Conservation (phyloP, 1,140 invertebrate genomes). For the Colletes gigas region DNA sequence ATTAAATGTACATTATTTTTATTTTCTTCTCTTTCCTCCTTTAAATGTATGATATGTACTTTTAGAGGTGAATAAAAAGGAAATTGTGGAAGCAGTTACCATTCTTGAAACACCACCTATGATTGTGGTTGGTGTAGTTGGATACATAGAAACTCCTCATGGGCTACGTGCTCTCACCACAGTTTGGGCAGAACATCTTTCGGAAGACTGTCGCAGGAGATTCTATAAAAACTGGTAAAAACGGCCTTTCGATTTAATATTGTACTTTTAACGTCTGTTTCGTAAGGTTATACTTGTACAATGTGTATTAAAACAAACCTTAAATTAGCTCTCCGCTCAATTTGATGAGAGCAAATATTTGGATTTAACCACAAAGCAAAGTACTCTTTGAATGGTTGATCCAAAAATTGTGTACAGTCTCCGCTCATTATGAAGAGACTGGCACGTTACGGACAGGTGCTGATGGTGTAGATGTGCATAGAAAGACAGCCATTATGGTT, state of each 20-base stretch:
- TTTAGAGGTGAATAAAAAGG: constrained; percentile 99
- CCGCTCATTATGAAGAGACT: constrained; percentile 72
- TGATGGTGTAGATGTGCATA: not conserved
- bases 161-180: constrained; percentile 96
- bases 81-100: constrained; percentile 99
- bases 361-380: constrained; percentile 57
- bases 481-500: constrained; percentile 56
- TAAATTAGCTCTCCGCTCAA: constrained; percentile 73
- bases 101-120: constrained; percentile 99
- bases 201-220: constrained; percentile 97
- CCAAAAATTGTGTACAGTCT: constrained; percentile 68
- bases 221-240: constrained; percentile 99
- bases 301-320: constrained; percentile 35
- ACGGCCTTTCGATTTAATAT: not conserved
- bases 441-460: constrained; percentile 63
- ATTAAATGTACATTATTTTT: not conserved
- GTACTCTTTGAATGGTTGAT: constrained; percentile 49
- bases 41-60: constrained; percentile 49
- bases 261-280: not conserved
- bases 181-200: constrained; percentile 99
- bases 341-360: constrained; percentile 69
- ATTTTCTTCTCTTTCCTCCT: not conserved
- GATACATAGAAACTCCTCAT: constrained; percentile 99
- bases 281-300: not conserved
- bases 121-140: constrained; percentile 98